A percentile compares a stretch with the other conserved stretches of the same genome.
Conservation (phyloP, 2,888 invertebrate species). For the Siphlonurus alternatus region DNA sequence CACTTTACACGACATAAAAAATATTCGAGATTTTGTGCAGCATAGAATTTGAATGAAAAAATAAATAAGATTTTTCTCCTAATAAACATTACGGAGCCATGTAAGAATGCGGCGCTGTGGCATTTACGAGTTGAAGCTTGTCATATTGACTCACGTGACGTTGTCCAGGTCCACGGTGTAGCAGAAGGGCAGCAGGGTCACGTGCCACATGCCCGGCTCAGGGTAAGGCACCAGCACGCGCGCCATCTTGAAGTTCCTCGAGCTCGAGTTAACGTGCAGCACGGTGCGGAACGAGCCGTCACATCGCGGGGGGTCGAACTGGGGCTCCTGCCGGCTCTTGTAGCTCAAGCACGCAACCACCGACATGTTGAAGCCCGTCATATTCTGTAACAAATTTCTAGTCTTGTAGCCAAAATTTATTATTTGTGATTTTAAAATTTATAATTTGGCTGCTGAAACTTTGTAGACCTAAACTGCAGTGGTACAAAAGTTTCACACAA, state of each 20-base stretch:
- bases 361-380: constrained; percentile 14
- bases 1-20: too few species aligned
- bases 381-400: constrained; percentile 5
- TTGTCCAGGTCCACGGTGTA: constrained; percentile 19
- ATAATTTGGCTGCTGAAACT: too few species aligned
- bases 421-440: too few species aligned
- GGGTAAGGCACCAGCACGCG: constrained; percentile 65
- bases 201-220: constrained; percentile 66
- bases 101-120: too few species aligned
- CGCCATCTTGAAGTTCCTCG: constrained; percentile 35
- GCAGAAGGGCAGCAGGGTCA: constrained; percentile 55
- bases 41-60: too few species aligned
- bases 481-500: too few species aligned
- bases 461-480: too few species aligned
- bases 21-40: too few species aligned
- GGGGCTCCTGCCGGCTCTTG: constrained; percentile 14
- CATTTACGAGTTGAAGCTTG: too few species aligned
- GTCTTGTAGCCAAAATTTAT: too few species aligned
- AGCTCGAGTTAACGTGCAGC: constrained; percentile 16
- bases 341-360: constrained; percentile 18
- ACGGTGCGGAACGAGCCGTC: constrained; percentile 18
- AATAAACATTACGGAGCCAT: too few species aligned
- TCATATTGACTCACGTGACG: background rate
- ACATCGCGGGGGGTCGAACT: constrained; percentile 11
- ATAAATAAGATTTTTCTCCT: too few species aligned